Base-by-base conservation (phyloP, 2,797 vertebrate genomes). In the Phataginus tricuspis region DNA sequence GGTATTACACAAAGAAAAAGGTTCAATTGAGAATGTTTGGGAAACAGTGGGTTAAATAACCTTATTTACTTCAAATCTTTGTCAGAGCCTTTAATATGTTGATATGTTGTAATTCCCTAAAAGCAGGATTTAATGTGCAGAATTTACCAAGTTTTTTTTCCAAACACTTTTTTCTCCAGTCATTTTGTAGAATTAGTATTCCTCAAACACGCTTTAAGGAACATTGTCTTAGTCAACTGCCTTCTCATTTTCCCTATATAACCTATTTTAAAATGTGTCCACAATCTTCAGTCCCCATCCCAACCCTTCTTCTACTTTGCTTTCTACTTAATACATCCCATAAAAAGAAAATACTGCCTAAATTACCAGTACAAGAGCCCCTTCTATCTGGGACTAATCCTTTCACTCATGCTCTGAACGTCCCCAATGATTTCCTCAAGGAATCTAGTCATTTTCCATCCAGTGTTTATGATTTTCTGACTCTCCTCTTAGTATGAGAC, bases 81-180 rank as follows among this genome's bases (percentile, higher is more conserved):
- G 85, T 78, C 61, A 57, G 55, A 95, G 34, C 55, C 49, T 85
- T 91, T 64, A 82, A 69, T 93, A 31, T 86, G 34, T 72, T 63
- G 18, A 34, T 59, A 29, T 69, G 21, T 42, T 80, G 9, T 95
- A 59, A 51, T 53, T 88, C 29, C 71, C 25, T 39, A 53, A 83
- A 75, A 72, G 39, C 29, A 53, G 68, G 31, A 68, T 39, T 64
- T 39, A 51, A 27, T 72, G 61, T 13, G 7, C 51, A 72, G 13
- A 53, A 63, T 74, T 86, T 75, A 74, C 45, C 42, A 72, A 55
- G 34, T 31, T 51, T 8, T 75, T 69, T 57, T 82, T 55, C 10
- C 53, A 72, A 71, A 78, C 55, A 86, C 37, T 66, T 77, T 80
- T 75, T 72, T 31, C 64, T 90, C 64, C 78, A 27, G 16, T 63